Evolutionary conservation across 2,113 vertebrate genomes (phyloP).

Genomic region (Clarias macrocephalus): DNA sequence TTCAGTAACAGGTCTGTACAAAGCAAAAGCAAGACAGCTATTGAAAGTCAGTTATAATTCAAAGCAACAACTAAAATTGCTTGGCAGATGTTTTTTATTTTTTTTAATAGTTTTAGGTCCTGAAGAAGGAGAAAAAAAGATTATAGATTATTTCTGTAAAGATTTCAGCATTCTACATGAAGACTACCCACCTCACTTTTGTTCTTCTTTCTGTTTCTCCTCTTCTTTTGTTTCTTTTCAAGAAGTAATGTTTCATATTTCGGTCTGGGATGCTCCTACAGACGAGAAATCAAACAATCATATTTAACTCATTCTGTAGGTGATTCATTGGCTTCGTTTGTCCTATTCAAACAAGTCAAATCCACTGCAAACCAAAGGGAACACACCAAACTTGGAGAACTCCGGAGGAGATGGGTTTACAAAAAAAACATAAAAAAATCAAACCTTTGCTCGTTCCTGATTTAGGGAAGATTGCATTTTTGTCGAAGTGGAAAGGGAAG

Average conservation of each 20-base stretch:
- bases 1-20: slow-evolving; percentile 20
- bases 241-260: slow-evolving; percentile 89
- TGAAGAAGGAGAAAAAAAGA: neutral
- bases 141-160: neutral
- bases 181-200: slow-evolving; percentile 75
- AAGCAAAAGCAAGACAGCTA: slow-evolving; percentile 16
- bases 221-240: slow-evolving; percentile 83
- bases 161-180: neutral
- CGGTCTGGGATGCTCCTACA: slow-evolving; percentile 89
- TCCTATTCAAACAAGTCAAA: slow-evolving; percentile 37
- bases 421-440: slow-evolving; percentile 48
- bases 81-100: neutral
- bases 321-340: slow-evolving; percentile 5
- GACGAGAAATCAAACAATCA: slow-evolving; percentile 35
- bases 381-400: slow-evolving; percentile 24
- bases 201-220: slow-evolving; percentile 60
- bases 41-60: slow-evolving; percentile 15
- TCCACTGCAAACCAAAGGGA: slow-evolving; percentile 44
- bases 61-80: neutral
- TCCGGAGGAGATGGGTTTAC: slow-evolving; percentile 11
- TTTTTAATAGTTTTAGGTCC: neutral
- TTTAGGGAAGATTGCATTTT: slow-evolving; percentile 56
- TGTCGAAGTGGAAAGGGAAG: slow-evolving; percentile 40
- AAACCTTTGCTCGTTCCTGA: slow-evolving; percentile 74
- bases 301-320: neutral